These are phyloP conservation scores for Salvelinus fontinalis DNA, from an alignment of 2,113 vertebrate species.

Conservation along the genomic window DNA sequence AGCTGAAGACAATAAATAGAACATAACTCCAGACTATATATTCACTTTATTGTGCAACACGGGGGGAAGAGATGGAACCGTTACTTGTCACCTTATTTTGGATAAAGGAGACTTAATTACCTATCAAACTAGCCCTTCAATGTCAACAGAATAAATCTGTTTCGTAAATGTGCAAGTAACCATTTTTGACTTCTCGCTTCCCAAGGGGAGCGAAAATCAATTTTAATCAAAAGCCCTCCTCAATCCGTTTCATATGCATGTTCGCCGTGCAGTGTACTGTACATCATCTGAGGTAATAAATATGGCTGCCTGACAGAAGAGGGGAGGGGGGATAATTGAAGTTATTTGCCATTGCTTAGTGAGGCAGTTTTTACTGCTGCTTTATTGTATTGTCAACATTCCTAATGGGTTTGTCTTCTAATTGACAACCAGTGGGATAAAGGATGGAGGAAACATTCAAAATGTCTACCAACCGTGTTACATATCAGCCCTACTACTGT, in stretches of 20 bases:
- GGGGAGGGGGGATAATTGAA: slow-evolving; percentile 56
- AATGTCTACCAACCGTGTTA: slow-evolving; percentile 42
- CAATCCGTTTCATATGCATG: slow-evolving; percentile 83
- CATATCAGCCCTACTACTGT: slow-evolving; percentile 45
- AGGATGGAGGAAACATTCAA: slow-evolving; percentile 37
- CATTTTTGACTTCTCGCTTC: slow-evolving; percentile 90
- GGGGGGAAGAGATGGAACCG: slow-evolving; percentile 75
- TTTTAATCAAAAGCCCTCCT: slow-evolving; percentile 92
- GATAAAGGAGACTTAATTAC: slow-evolving; percentile 95
- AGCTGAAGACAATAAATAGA: no score
- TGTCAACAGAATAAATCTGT: slow-evolving; percentile 95
- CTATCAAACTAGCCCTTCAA: slow-evolving; percentile 93
- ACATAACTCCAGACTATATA: no score
- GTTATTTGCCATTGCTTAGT: slow-evolving; percentile 73
- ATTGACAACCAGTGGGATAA: slow-evolving; percentile 62
- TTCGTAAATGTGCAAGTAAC: slow-evolving; percentile 96
- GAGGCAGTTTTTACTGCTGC: slow-evolving; percentile 69
- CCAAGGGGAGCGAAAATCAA: slow-evolving; percentile 94
- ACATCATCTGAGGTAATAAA: slow-evolving; percentile 88
- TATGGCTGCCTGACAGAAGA: slow-evolving; percentile 63
- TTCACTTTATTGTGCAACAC: no score
- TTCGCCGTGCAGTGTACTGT: slow-evolving; percentile 72
- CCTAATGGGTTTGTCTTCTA: slow-evolving; percentile 71
- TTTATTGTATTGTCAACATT: slow-evolving; percentile 72
- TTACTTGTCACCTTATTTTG: slow-evolving; percentile 94